Evolutionary conservation across 1,140 invertebrate species (phyloP).

Genomic region (Cryptotermes secundus): DNA sequence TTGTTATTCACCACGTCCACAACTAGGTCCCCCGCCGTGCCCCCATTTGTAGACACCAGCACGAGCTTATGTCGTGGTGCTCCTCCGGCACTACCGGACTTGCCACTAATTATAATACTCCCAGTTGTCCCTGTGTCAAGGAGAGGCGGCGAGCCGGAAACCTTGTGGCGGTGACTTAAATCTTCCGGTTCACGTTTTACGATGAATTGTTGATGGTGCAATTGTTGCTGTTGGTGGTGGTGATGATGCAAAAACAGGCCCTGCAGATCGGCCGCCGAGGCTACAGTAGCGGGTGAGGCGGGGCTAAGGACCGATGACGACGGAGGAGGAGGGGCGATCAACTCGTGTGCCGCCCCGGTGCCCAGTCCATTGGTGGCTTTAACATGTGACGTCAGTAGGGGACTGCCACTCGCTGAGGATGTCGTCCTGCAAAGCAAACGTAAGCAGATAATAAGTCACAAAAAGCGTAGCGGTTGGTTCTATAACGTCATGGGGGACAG

Average conservation of each 20-base stretch:
- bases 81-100: constrained; percentile 43
- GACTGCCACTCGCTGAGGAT: constrained; percentile 45
- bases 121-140: not conserved
- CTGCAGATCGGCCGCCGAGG: constrained; percentile 57
- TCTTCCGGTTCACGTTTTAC: constrained; percentile 69
- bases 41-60: constrained; percentile 45
- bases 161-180: constrained; percentile 50
- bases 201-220: constrained; percentile 46
- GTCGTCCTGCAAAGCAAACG: constrained; percentile 44
- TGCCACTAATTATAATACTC: not conserved
- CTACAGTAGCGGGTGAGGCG: constrained; percentile 42
- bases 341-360: constrained; percentile 54
- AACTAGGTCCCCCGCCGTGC: constrained; percentile 45
- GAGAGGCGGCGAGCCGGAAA: constrained; percentile 39
- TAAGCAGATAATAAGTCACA: constrained; percentile 20
- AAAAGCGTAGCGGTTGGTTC: not conserved
- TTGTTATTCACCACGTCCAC: constrained; percentile 48
- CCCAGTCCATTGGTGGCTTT: constrained; percentile 59
- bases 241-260: constrained; percentile 58
- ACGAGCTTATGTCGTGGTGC: constrained; percentile 47
- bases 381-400: constrained; percentile 47
- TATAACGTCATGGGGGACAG: constrained; percentile 36
- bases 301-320: constrained; percentile 20
- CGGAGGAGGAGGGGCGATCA: constrained; percentile 34
- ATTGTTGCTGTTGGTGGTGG: constrained; percentile 41